Conservation (phyloP, 2,888 invertebrate genomes). For the Epicampocera succincta region DNA sequence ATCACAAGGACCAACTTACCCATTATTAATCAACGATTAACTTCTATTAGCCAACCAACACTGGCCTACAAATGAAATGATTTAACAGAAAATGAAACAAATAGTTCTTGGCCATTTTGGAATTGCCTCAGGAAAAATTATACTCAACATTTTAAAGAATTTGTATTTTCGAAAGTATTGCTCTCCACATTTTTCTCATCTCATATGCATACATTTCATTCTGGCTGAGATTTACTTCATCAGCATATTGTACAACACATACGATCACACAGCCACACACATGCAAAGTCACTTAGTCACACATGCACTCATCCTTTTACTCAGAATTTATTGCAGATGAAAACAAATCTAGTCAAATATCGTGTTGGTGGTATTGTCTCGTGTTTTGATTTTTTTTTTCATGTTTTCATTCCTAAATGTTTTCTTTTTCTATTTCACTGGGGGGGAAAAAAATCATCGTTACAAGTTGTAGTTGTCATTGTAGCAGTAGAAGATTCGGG, state of each 20-base stretch:
- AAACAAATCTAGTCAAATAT: slow-evolving; percentile 51
- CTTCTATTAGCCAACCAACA: too few relatives aligned
- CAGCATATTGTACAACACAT: slow-evolving; percentile 51
- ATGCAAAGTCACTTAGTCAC: not conserved
- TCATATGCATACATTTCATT: slow-evolving; percentile 17
- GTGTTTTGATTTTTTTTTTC: slow-evolving; percentile 8
- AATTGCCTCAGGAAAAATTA: too few relatives aligned
- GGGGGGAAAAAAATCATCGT: slow-evolving; percentile 17
- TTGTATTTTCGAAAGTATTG: not conserved
- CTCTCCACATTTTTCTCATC: slow-evolving; percentile 8
- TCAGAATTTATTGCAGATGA: slow-evolving; percentile 26
- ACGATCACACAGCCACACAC: not conserved
- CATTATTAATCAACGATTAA: too few relatives aligned
- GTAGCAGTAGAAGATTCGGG: slow-evolving; percentile 59
- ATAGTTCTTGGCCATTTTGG: not conserved
- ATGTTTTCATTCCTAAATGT: slow-evolving; percentile 1
- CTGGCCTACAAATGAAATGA: too few relatives aligned
- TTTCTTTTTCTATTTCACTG: slow-evolving; percentile 31
- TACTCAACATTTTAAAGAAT: too few relatives aligned
- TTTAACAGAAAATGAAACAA: too few relatives aligned
- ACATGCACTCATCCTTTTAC: slow-evolving; percentile 24
- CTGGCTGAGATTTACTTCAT: slow-evolving; percentile 52
- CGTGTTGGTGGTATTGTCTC: slow-evolving; percentile 51
- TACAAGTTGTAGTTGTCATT: slow-evolving; percentile 41
- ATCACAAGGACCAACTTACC: too few relatives aligned